phyloP scores from a whole-genome alignment of 2,797 vertebrate genomes.

The Syngnathus acus region DNA sequence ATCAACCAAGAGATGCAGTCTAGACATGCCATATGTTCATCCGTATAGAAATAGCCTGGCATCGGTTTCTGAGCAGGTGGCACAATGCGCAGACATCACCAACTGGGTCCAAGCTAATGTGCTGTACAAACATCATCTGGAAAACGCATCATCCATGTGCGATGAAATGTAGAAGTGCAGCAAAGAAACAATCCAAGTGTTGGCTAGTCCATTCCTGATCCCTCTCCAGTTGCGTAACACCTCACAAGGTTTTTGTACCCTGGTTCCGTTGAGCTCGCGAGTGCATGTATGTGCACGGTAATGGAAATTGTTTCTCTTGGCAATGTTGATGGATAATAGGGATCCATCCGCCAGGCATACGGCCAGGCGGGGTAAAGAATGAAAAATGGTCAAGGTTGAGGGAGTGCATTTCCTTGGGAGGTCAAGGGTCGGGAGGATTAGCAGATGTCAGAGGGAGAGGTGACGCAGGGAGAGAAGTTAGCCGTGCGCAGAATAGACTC shows the following conservation, averaged over 20 bases:
- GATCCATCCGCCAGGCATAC: constrained; percentile 51
- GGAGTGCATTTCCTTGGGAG: constrained; percentile 71
- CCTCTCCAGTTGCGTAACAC: not conserved
- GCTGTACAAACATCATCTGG: constrained; percentile 8
- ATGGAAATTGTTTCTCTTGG: constrained; percentile 67
- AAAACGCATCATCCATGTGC: constrained; percentile 12
- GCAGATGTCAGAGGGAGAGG: constrained; percentile 65
- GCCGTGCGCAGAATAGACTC: constrained; percentile 22
- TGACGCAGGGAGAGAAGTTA: constrained; percentile 31
- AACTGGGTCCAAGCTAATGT: constrained; percentile 12
- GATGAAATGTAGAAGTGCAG: constrained; percentile 23
- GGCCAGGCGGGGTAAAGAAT: constrained; percentile 38
- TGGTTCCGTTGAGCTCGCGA: constrained; percentile 46
- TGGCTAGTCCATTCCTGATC: not conserved
- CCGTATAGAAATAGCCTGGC: constrained; percentile 62
- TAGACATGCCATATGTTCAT: constrained; percentile 1
- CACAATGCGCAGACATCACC: not conserved
- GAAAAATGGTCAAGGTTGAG: constrained; percentile 64
- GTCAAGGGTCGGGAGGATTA: constrained; percentile 77
- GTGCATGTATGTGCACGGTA: constrained; percentile 54
- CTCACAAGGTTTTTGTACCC: constrained; percentile 16
- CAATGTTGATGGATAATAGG: constrained; percentile 59
- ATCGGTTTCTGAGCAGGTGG: not conserved
- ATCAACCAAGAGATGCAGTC: constrained; percentile 41
- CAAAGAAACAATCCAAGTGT: constrained; percentile 10